Base-by-base conservation (phyloP, 2,888 invertebrate genomes). In the Crepidodera aurea region DNA sequence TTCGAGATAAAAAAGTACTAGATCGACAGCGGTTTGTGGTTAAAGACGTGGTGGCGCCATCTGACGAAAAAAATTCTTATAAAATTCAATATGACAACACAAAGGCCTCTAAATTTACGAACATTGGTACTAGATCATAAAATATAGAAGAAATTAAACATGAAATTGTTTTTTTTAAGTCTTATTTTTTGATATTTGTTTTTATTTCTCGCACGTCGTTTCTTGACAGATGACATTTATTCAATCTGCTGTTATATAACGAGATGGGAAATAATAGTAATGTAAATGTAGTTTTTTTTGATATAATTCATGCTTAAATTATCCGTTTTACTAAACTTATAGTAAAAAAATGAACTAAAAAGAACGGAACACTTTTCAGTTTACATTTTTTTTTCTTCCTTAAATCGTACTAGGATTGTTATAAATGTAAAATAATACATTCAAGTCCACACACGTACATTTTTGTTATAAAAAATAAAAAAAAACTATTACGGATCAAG, bases 21-120 rank as follows among this genome's bases (percentile, higher is more conserved):
- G 37, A 37, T 37, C 15, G 15, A n/a, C n/a, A n/a, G n/a, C n/a
- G n/a, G n/a, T n/a, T n/a, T n/a, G 15, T 13, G 4, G 6, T 15
- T 37, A 37, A 37, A 37, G 10, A n/a, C n/a, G 16, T 12, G 19
- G 18, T 32, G 39, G 57, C 54, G 54, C 25, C 60, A 58, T 19
- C 54, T 58, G 16, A 44, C 46, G 56, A 42, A 37, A 59, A 62
- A 63, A 59, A 63, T 37, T 63, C 59, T 34, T 63, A 59, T 63
- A 63, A 63, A 63, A 63, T 54, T 58, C 54, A 63, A 46, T 60
- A 59, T 63, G 58, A 59, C 50, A 63, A 63, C 50, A 64, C 56
- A 65, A 65, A 61, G 64, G 61, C 64, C 61, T 58, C 54, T 61
- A 61, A 61, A 29, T 58, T 64, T 64, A 64, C 64, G 42, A 50